A percentile compares a stretch with the other conserved stretches of the same genome.
Conservation (phyloP, 2,888 invertebrate genomes). For the Psylliodes chrysocephalus region DNA sequence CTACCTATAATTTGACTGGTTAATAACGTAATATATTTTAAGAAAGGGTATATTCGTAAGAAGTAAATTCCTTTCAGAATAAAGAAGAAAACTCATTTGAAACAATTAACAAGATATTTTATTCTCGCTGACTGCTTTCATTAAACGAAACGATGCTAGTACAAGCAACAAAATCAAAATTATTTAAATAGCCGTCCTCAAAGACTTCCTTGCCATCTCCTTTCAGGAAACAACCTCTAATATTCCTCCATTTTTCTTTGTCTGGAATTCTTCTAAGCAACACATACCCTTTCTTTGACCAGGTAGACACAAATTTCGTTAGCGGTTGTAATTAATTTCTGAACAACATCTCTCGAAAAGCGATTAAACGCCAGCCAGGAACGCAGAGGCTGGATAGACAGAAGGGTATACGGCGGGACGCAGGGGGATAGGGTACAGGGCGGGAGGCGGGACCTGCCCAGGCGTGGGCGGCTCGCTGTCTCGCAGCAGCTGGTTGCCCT, state of each 20-base stretch:
- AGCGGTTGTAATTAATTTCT: slow-evolving; percentile 61
- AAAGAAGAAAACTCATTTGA: too few species aligned
- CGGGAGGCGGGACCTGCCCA: slow-evolving; percentile 57
- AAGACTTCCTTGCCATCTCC: background rate
- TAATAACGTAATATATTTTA: too few species aligned
- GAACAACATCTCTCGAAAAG: slow-evolving; percentile 62
- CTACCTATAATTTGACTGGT: too few species aligned
- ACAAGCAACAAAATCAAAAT: too few species aligned
- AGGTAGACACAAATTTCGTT: slow-evolving; percentile 56
- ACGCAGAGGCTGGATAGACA: slow-evolving; percentile 15
- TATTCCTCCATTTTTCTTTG: slow-evolving; percentile 1
- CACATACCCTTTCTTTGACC: slow-evolving; percentile 39
- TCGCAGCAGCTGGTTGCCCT: slow-evolving; percentile 70
- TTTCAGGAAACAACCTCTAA: background rate
- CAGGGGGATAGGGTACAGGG: slow-evolving; percentile 39
- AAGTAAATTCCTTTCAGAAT: too few species aligned
- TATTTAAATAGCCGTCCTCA: too few species aligned
- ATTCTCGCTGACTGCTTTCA: too few species aligned
- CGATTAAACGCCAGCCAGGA: slow-evolving; percentile 52
- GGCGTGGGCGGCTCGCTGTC: slow-evolving; percentile 73
- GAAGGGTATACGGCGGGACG: slow-evolving; percentile 35
- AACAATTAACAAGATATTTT: too few species aligned
- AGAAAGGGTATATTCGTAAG: too few species aligned
- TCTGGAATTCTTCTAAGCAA: slow-evolving; percentile 1
- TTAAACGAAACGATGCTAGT: too few species aligned